Base-by-base conservation (phyloP, 2,113 vertebrate species). In the Larimichthys polyactis region DNA sequence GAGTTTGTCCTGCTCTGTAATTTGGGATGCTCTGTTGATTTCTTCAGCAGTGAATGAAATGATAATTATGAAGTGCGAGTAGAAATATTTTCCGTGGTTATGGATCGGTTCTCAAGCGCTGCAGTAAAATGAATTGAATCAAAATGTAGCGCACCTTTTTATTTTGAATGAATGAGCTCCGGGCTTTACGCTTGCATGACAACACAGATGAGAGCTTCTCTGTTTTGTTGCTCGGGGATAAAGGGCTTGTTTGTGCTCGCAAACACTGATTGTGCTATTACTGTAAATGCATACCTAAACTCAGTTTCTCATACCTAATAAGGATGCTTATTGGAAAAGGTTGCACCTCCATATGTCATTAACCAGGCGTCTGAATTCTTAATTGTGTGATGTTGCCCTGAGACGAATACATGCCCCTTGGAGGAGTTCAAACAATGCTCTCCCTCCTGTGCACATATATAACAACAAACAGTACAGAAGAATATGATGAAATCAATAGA, bases 401-500 rank as follows among this genome's bases (percentile, higher is more conserved):
- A 82, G 60, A 71, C 77, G 74, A 75, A 74, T 78, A 79, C 17
- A 43, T 32, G 62, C 36, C 51, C 22, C 29, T 68, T 2, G 5
- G n/a, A 85, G 32, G 67, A 82, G 75, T 27, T 60, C 46, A 70
- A 78, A 91, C 68, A 71, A 76, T 11, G 17, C 11, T 48, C 69
- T 63, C 2, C 66, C 3, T 73, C 57, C 65, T 12, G 3, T 44
- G 55, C 44, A 44, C 72, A 78, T 48, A 68, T 69, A 79, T 32
- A 69, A 78, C 69, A 81, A 90, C 64, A 77, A 86, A 90, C 19
- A 54, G 44, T 32, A 79, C 79, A 86, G 73, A 86, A 75, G 65
- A 87, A 78, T 76, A 63, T 76, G 77, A 89, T 72, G 74, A 84
- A 87, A 86, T 89, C 79, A 86, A 91, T 89, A 63, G 70, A 87